These are phyloP conservation scores for Globodera rostochiensis DNA, from an alignment of 1,140 invertebrate genomes.

Conservation along the genomic window DNA sequence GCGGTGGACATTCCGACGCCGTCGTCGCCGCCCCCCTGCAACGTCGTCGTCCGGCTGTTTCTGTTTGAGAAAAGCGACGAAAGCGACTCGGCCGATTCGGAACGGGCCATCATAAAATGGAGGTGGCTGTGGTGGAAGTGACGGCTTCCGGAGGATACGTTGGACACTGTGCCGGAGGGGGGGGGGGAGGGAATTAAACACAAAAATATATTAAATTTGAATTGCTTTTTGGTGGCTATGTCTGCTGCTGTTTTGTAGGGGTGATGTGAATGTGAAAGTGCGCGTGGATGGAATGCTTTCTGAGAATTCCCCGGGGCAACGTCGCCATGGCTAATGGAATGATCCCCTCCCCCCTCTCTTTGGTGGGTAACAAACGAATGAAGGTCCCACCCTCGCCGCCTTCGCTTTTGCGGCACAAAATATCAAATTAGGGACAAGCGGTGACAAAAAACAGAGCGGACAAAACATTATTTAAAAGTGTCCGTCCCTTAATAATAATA, in stretches of 20 bases:
- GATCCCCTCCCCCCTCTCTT: no score
- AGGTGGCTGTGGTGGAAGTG: conserved; percentile 11
- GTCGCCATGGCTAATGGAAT: background rate
- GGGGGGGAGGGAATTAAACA: background rate
- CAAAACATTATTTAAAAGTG: no score
- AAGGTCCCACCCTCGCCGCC: no score
- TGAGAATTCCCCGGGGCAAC: background rate
- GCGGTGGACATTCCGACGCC: background rate
- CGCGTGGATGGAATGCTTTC: background rate
- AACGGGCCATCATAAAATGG: conserved; percentile 10
- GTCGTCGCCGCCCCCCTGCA: no score
- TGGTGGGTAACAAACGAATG: no score
- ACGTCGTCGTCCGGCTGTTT: background rate
- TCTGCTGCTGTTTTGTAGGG: background rate
- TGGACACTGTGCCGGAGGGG: conserved; percentile 1
- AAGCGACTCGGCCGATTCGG: conserved; percentile 41
- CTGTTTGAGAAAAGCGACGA: conserved; percentile 52
- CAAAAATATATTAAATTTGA: background rate
- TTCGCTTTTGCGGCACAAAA: no score
- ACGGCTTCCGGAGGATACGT: background rate
- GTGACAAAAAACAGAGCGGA: no score
- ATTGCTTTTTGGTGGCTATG: background rate
- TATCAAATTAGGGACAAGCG: no score
- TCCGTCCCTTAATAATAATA: no score
- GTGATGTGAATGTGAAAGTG: background rate